phyloP scores from a whole-genome alignment of 2,797 vertebrate genomes.

The Chaenodraco wilsoni region DNA sequence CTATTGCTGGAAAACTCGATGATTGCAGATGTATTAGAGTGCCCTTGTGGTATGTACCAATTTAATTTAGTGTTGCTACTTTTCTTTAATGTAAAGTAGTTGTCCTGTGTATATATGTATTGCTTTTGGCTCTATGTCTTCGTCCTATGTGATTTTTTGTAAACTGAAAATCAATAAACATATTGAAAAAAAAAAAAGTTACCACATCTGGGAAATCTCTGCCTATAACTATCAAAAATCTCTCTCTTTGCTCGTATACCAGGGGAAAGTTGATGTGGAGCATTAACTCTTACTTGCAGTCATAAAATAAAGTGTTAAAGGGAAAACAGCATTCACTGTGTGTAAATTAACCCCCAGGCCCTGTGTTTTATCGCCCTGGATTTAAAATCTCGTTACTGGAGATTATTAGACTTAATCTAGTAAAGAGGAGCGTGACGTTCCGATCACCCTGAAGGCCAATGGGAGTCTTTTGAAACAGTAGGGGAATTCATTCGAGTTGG shows the following conservation, averaged over 20 bases:
- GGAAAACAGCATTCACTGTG: slow-evolving; percentile 60
- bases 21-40: no score
- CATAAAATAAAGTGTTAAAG: slow-evolving; percentile 76
- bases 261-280: slow-evolving; percentile 71
- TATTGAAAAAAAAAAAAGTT: no score
- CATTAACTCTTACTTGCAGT: slow-evolving; percentile 73
- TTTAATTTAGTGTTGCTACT: no score
- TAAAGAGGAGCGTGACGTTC: slow-evolving; percentile 78
- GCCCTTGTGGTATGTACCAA: no score
- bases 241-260: slow-evolving; percentile 1
- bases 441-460: slow-evolving; percentile 78
- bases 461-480: slow-evolving; percentile 74
- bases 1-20: no score
- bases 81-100: no score
- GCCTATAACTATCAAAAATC: neutral
- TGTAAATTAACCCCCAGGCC: slow-evolving; percentile 55
- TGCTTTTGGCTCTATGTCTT: no score
- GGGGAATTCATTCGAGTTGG: slow-evolving; percentile 74
- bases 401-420: slow-evolving; percentile 87
- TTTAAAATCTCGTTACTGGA: slow-evolving; percentile 85
- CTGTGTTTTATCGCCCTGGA: slow-evolving; percentile 68
- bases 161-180: no score
- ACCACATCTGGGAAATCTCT: neutral
- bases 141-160: no score
- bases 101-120: no score